Evolutionary conservation across 2,888 invertebrate species (phyloP).

Genomic region (Xylocampa areola): DNA sequence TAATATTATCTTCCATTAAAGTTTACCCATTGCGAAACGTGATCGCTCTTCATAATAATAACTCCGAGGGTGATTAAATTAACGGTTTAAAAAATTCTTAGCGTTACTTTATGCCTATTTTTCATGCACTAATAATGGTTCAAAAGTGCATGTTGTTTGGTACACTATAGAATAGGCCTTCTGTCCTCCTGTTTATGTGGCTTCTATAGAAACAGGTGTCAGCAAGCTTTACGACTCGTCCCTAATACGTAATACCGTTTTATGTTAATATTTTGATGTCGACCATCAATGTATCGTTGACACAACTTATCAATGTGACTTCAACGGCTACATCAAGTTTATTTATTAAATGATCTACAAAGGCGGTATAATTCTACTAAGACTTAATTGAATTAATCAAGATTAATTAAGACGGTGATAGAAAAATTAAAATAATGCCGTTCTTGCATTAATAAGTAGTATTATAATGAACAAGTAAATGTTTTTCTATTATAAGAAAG

Average conservation of each 20-base stretch:
- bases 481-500: too few relatives aligned
- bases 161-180: not conserved
- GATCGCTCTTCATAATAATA: too few relatives aligned
- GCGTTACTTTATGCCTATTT: too few relatives aligned
- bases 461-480: too few relatives aligned
- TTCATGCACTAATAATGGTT: not conserved
- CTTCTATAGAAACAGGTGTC: slow-evolving; percentile 29
- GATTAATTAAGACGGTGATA: slow-evolving; percentile 7
- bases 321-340: slow-evolving; percentile 5
- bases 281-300: not conserved
- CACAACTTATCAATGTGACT: slow-evolving; percentile 6
- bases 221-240: slow-evolving; percentile 26
- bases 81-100: too few relatives aligned
- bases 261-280: slow-evolving; percentile 20
- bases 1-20: too few relatives aligned
- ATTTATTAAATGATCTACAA: too few relatives aligned
- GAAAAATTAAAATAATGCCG: not conserved
- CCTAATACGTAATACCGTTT: slow-evolving; percentile 11
- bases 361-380: too few relatives aligned
- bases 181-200: not conserved
- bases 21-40: too few relatives aligned
- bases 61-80: too few relatives aligned
- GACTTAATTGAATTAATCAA: too few relatives aligned
- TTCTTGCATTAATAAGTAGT: too few relatives aligned
- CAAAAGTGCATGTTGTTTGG: not conserved